A percentile compares a stretch with the other conserved stretches of the same genome.
phyloP scores from a whole-genome alignment of 2,888 invertebrate genomes.

The Pseudococcus jackbeardsleyi region DNA sequence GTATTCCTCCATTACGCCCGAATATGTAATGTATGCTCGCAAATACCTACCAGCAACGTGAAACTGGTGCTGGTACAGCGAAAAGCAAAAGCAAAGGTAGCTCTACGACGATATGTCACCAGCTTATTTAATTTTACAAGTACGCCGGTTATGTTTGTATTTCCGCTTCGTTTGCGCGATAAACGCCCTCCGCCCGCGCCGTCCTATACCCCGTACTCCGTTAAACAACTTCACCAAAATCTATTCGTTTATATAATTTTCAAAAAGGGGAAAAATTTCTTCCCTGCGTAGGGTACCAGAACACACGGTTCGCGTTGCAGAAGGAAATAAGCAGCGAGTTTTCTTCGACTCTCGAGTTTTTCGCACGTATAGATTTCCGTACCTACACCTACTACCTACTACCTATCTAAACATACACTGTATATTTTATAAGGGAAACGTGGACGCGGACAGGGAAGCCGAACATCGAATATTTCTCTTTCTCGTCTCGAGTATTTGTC shows the following conservation, averaged over 20 bases:
- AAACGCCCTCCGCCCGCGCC: neutral
- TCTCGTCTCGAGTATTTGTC: neutral
- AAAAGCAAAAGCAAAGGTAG: neutral
- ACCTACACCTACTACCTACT: too few relatives aligned
- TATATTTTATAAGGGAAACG: neutral
- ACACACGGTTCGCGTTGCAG: neutral
- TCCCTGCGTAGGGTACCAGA: neutral
- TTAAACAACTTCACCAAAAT: neutral
- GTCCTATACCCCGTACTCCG: neutral
- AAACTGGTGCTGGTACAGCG: too few relatives aligned
- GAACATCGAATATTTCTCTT: too few relatives aligned
- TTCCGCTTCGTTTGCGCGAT: conserved; percentile 40
- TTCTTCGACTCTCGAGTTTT: neutral
- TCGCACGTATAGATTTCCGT: neutral
- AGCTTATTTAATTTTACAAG: conserved; percentile 35
- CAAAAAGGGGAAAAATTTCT: neutral
- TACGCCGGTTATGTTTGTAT: conserved; percentile 21
- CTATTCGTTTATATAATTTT: conserved; percentile 29
- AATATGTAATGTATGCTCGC: too few relatives aligned
- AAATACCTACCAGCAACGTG: neutral
- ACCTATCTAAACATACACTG: neutral
- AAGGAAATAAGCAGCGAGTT: conserved; percentile 20
- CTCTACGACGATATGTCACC: neutral
- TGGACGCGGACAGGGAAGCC: neutral
- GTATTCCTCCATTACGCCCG: too few relatives aligned